Conservation (phyloP, 2,113 vertebrate species). For the Apus apus region DNA sequence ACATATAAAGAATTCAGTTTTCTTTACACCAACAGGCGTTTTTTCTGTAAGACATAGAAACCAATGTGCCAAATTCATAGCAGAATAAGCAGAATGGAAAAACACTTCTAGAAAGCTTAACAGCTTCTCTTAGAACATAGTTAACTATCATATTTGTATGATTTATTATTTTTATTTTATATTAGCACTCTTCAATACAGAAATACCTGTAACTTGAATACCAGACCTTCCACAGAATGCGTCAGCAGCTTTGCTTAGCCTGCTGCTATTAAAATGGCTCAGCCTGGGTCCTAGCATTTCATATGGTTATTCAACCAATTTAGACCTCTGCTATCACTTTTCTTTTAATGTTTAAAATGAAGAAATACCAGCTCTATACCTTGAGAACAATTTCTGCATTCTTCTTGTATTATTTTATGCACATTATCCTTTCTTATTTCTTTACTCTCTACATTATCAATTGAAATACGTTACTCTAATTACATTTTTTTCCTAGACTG, state of each 20-base stretch:
- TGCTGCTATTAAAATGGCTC: neutral
- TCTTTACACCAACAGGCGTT: neutral
- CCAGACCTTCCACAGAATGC: neutral
- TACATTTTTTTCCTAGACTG: rapidly evolving
- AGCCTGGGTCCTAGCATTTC: neutral
- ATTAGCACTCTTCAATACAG: neutral
- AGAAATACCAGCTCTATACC: neutral
- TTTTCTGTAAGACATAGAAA: neutral
- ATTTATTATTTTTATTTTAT: neutral
- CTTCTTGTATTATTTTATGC: neutral
- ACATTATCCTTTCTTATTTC: neutral
- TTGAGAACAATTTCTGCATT: neutral
- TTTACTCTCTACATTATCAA: neutral
- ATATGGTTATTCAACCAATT: neutral
- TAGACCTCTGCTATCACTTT: neutral
- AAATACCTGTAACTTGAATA: neutral
- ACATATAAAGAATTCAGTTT: neutral
- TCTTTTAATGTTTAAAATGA: neutral
- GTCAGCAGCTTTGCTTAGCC: neutral
- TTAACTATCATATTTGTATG: neutral
- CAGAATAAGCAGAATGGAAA: constrained; percentile 14
- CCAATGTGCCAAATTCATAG: neutral
- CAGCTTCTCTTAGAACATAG: neutral
- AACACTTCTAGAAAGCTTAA: neutral
- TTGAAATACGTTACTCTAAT: neutral